A percentile compares a stretch with the other conserved stretches of the same genome.
Evolutionary conservation across 2,888 invertebrate genomes (phyloP).

Genomic region (Corbicula japonica): DNA sequence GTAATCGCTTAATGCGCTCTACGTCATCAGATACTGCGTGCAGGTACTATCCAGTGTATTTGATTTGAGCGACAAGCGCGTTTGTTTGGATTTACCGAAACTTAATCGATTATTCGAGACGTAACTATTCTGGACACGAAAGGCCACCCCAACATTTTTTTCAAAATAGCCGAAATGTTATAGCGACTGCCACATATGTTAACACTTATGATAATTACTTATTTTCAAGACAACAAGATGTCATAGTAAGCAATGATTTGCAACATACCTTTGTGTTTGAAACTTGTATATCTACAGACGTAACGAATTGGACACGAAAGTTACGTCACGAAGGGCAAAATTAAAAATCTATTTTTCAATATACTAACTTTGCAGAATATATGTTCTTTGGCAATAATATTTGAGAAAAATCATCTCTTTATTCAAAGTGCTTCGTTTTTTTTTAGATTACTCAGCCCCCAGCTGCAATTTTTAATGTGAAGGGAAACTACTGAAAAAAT

Average conservation of each 20-base stretch:
- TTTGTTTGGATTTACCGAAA: too few relatives aligned
- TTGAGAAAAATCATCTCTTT: background rate
- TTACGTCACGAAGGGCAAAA: constrained; percentile 2
- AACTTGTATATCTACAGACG: background rate
- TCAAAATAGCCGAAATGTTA: background rate
- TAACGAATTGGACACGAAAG: constrained; percentile 1
- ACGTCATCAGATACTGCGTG: too few relatives aligned
- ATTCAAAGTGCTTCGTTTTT: background rate
- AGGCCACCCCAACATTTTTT: background rate
- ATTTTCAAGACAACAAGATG: background rate
- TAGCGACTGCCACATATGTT: background rate
- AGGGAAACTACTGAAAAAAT: too few relatives aligned
- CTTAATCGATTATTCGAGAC: too few relatives aligned
- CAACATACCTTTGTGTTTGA: background rate
- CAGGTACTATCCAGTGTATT: too few relatives aligned
- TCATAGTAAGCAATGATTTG: background rate
- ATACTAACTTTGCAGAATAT: background rate
- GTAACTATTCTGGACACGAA: too few relatives aligned
- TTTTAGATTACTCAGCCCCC: too few relatives aligned
- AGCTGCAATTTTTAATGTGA: too few relatives aligned
- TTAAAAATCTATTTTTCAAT: background rate
- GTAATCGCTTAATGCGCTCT: too few relatives aligned
- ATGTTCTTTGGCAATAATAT: background rate
- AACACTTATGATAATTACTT: background rate
- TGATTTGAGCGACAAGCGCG: too few relatives aligned